Evolutionary conservation across 30 jellyfish, hydroid and myxozoan species (phyloP), one percentile per base, ranked within the genome.

Genomic region (Pelagia noctiluca): DNA sequence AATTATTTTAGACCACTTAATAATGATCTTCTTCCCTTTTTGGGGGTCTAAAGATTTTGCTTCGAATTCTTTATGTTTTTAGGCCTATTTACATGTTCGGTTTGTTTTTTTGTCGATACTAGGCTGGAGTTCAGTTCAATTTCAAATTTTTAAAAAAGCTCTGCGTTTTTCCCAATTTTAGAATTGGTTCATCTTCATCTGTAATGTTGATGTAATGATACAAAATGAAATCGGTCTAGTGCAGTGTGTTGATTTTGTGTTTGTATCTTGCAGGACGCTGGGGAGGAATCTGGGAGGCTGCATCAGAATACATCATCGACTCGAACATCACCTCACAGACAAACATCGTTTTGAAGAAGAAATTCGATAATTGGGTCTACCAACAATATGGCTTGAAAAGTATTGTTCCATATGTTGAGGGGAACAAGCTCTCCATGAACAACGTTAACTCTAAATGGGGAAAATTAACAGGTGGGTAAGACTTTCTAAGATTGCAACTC

Each of bases 221-320:
- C n/a, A n/a, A n/a, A n/a, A n/a, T n/a, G n/a, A n/a, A n/a, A n/a
- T n/a, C n/a, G n/a, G n/a, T n/a, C n/a, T n/a, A n/a, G n/a, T 7
- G 46, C 31, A n/a, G 31, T 79, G 0, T 38, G 13, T 21, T 16
- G 29, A 35, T 29, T 0, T 35, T 48, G 19, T 29, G 3, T 36
- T 38, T 4, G 46, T 33, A 16, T 32, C 26, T 23, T 23, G 2
- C 54, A 86, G 98, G 98, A 37, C 90, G 80, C 50, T 92, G 98
- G 98, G 98, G 98, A 12, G 98, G 98, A 24, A 76, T 92, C 21
- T 92, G 94, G 90, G 37, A 71, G 8, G 98, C 98, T n/a, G 96
- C 98, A 23, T 54, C 71, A 21, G 3, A 5, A 19, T 92, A 92
- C 81, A 31, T 42, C 47, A n/a, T 92, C 24, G 77, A 83, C 54